Conservation (phyloP, 2,113 vertebrate genomes). For the Leucopternis melanops region DNA sequence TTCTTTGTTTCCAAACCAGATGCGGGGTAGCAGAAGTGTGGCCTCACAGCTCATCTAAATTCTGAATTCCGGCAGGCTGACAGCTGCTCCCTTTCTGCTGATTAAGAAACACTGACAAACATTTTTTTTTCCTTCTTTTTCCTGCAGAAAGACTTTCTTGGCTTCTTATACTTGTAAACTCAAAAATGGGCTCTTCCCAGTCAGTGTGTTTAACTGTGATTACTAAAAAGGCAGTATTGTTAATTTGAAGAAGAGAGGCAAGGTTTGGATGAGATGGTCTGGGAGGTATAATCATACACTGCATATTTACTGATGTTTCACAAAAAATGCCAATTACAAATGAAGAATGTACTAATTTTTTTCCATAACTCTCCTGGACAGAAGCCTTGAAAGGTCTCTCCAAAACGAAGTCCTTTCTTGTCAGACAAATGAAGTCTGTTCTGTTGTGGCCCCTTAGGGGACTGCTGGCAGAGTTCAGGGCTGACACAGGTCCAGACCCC, state of each 20-base stretch:
- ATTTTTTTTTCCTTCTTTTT: not conserved
- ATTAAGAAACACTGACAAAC: slow-evolving; percentile 25
- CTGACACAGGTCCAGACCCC: not conserved
- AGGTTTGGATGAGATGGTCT: not conserved
- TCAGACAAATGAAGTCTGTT: not conserved
- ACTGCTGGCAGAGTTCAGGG: not conserved
- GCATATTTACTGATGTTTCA: not conserved
- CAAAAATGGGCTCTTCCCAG: not conserved
- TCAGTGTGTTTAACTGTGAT: not conserved
- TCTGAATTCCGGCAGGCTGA: not conserved
- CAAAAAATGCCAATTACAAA: not conserved
- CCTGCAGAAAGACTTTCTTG: not conserved
- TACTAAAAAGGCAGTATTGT: not conserved
- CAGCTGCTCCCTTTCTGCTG: slow-evolving; percentile 30
- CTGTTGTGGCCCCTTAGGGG: not conserved
- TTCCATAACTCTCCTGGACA: not conserved
- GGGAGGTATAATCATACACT: not conserved
- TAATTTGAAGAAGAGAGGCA: not conserved
- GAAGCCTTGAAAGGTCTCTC: not conserved
- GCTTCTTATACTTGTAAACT: not conserved
- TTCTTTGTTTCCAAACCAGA: slow-evolving; percentile 36
- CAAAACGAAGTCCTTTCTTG: not conserved
- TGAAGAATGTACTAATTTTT: not conserved
- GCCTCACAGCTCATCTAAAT: slow-evolving; percentile 32
- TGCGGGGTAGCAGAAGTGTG: not conserved